Evolutionary conservation across 2,888 invertebrate genomes (phyloP), one percentile per base, ranked within the genome.

Genomic region (Troilus luridus): DNA sequence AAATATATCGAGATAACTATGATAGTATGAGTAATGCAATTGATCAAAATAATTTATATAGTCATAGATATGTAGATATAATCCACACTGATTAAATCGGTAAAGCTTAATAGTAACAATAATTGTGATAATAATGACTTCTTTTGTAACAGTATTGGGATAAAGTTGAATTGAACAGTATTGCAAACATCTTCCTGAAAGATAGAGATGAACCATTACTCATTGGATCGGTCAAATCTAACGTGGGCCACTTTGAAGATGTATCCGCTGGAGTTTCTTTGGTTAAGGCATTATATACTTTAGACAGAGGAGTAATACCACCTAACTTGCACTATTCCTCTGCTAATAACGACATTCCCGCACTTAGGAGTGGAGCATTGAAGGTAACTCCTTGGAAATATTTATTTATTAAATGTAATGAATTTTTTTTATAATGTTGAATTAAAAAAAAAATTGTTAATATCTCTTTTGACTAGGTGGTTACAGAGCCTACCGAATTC

Each of bases 401-500:
- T 67, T 14, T 67, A 24, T 5, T 6, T 12, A 12, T 67, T 17
- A 77, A 41, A 41, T 41, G 41, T 41, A 41, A 3, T 41, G 41
- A n/a, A 41, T 41, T 41, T 41, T 41, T 41, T 41, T 41, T 41
- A 41, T 41, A 41, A 41, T 41, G 1, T 41, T 41, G 41, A 41
- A 41, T 41, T 41, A 41, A 41, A 41, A 41, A 41, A n/a, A 41
- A 41, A 41, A 41, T 41, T 41, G 41, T 41, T 41, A 41, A 41
- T 41, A 41, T 41, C 41, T 41, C 27, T 77, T 27, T 41, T 41
- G 17, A 85, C 21, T 91, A 95, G 93, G 98, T 99, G 0, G 96
- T 99, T 0, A 96, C 96, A 0, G 97, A 96, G 90, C 95, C 95
- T 94, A 96, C 94, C 56, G 96, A 95, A 0, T 96, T 98, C 95